These are phyloP conservation scores for Macropis europaea DNA, from an alignment of 2,888 invertebrate species.

Conservation along the genomic window DNA sequence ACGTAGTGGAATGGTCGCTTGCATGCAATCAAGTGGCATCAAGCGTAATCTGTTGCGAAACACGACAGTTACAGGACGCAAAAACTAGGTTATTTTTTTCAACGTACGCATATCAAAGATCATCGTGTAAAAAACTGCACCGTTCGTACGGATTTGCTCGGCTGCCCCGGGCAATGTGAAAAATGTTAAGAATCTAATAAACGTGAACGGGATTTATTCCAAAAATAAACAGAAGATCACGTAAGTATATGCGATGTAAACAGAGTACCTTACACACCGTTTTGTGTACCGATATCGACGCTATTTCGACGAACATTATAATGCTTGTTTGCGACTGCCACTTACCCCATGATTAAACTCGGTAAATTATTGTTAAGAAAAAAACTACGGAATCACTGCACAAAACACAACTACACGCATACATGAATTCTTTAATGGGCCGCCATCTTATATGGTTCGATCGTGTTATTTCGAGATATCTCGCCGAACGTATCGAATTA, in stretches of 20 bases:
- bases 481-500: slow-evolving; percentile 20
- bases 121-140: neutral
- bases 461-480: slow-evolving; percentile 41
- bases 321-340: neutral
- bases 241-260: slow-evolving; percentile 50
- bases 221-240: slow-evolving; percentile 47
- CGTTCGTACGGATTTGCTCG: neutral
- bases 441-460: slow-evolving; percentile 61
- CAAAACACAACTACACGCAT: slow-evolving; percentile 51
- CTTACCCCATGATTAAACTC: slow-evolving; percentile 61
- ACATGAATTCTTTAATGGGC: slow-evolving; percentile 48
- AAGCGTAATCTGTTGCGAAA: slow-evolving; percentile 16
- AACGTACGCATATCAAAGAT: neutral
- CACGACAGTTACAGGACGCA: neutral
- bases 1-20: neutral
- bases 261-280: slow-evolving; percentile 33
- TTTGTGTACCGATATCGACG: neutral
- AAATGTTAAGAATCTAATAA: neutral
- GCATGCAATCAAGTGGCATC: neutral
- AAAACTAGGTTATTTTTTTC: slow-evolving; percentile 43
- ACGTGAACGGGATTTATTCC: slow-evolving; percentile 7
- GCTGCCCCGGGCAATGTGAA: neutral
- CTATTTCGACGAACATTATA: neutral
- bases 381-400: slow-evolving; percentile 53
- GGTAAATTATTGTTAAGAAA: slow-evolving; percentile 53